A percentile compares a stretch with the other conserved stretches of the same genome.
These are phyloP conservation scores for Drosophila colorata DNA, from an alignment of 2,888 invertebrate species.

Conservation along the genomic window DNA sequence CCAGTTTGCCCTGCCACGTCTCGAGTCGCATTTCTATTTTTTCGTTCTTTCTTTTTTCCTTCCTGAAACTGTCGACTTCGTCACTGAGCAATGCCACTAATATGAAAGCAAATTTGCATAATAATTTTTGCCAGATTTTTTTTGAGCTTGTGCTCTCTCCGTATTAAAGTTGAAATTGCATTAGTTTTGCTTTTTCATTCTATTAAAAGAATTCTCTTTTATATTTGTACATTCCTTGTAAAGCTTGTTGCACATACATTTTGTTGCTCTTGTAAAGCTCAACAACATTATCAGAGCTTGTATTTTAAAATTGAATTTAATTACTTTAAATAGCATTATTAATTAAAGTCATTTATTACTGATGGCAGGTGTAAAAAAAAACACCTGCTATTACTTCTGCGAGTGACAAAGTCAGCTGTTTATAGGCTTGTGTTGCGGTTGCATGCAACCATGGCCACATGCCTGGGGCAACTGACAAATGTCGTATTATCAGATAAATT, in stretches of 20 bases:
- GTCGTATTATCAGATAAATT: neutral
- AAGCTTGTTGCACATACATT: constrained; percentile 23
- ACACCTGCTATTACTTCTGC: neutral
- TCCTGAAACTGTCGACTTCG: constrained; percentile 48
- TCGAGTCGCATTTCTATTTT: constrained; percentile 42
- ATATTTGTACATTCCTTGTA: neutral
- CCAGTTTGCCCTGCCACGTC: constrained; percentile 50
- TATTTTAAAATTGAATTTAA: constrained; percentile 42
- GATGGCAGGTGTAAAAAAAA: constrained; percentile 16
- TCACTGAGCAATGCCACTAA: constrained; percentile 71
- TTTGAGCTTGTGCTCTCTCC: constrained; percentile 21
- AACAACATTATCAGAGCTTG: constrained; percentile 4
- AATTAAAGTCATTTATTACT: constrained; percentile 48
- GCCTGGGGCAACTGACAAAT: neutral
- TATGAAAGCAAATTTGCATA: constrained; percentile 80
- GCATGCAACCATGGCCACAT: no score
- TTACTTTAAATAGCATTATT: constrained; percentile 43
- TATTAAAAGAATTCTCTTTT: constrained; percentile 1
- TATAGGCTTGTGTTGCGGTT: constrained; percentile 7
- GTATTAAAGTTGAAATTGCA: constrained; percentile 58
- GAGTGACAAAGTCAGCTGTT: constrained; percentile 22
- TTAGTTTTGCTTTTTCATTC: constrained; percentile 31
- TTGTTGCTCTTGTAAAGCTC: neutral
- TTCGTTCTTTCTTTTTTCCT: constrained; percentile 8
- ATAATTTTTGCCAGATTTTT: constrained; percentile 74